Evolutionary conservation across 1,140 invertebrate genomes (phyloP), one percentile per base, ranked within the genome.

Genomic region (Drosophila eugracilis): DNA sequence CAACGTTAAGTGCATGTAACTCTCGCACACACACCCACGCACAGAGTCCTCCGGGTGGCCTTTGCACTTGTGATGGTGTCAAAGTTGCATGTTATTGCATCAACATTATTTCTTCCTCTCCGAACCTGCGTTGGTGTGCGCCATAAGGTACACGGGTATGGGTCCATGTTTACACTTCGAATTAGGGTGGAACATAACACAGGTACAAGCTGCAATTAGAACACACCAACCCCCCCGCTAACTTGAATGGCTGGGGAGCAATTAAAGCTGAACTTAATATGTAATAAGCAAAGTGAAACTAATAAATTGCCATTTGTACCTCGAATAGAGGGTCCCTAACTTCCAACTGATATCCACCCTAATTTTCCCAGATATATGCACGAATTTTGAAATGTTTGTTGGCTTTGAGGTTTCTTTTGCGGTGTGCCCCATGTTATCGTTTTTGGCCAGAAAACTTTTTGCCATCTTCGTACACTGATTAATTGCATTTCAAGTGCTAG

Each of bases 21-120:
- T 83, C 54, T 32, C 62, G 52, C 77, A 15, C 9, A 9, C 49
- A 37, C 4, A 22, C 12, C 22, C 41, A 22, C 3, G 26, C 42
- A 22, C 22, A 36, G 14, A 55, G 28, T 42, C 41, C 19, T 22
- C 22, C n/a, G 9, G 17, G 14, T 41, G 41, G 55, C 55, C 55
- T 36, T 53, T 52, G 57, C 54, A 42, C 37, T 39, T 4, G 37
- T 44, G 73, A 41, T 62, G 76, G 83, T 85, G 81, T 78, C 77
- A 85, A 86, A 86, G 81, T 81, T 88, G 65, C 83, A 86, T 86
- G 81, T 81, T 86, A 81, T 86, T 86, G 81, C 83, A 88, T 81
- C 62, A 65, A 76, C 80, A 85, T 77, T 85, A 85, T 77, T 80
- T 74, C 58, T 62, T 55, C 50, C 34, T 50, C 34, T 60, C 12